phyloP scores from a whole-genome alignment of 2,888 invertebrate species.

The Lasioglossum vierecki region DNA sequence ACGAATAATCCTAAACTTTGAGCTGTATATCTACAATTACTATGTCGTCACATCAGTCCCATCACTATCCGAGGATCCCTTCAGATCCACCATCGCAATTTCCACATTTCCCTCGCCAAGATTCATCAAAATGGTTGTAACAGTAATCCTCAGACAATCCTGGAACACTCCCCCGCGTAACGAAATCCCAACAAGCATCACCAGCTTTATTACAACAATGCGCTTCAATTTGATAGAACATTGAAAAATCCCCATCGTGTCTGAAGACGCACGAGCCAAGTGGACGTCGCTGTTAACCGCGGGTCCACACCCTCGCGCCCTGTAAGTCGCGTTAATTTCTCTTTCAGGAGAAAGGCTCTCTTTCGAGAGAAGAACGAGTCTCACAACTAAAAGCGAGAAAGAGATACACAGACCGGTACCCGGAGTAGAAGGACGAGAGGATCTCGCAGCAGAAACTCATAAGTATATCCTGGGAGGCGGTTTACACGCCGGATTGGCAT shows the following conservation, averaged over 20 bases:
- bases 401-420: too few relatives aligned
- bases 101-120: background rate
- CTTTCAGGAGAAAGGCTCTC: conserved; percentile 24
- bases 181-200: conserved; percentile 1
- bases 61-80: background rate
- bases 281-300: conserved; percentile 16
- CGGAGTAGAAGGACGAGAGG: background rate
- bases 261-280: background rate
- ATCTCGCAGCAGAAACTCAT: conserved; percentile 36
- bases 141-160: conserved; percentile 13
- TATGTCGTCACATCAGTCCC: too few relatives aligned
- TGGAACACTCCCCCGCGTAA: too few relatives aligned
- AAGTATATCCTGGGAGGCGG: conserved; percentile 56
- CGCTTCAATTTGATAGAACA: conserved; percentile 22
- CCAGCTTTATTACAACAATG: conserved; percentile 14
- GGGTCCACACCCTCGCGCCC: conserved; percentile 34
- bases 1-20: too few relatives aligned
- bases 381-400: background rate
- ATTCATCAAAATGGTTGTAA: background rate
- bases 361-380: background rate
- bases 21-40: too few relatives aligned
- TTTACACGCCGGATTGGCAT: conserved; percentile 78
- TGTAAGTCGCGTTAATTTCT: conserved; percentile 50
- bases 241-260: conserved; percentile 36
- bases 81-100: background rate